A percentile compares a stretch with the other conserved stretches of the same genome.
Conservation (phyloP, 1,140 invertebrate genomes). For the Oscheius sp. region DNA sequence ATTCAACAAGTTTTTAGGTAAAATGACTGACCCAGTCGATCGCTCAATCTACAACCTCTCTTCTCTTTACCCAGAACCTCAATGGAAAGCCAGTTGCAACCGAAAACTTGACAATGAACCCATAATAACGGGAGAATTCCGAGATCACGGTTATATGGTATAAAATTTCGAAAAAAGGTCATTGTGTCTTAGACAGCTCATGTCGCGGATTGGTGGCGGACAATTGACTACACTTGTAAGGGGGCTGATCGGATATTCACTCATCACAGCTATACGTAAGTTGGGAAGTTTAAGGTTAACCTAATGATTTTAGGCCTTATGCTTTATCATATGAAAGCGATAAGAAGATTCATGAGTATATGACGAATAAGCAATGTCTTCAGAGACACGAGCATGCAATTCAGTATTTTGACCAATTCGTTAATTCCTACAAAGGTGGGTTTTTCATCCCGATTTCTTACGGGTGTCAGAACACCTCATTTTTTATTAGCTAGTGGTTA, state of each 20-base stretch:
- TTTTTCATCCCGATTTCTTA: too few species aligned
- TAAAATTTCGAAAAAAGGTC: too few species aligned
- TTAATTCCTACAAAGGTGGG: conserved; percentile 12
- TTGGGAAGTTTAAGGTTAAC: too few species aligned
- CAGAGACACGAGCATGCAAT: not conserved
- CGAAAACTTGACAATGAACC: not conserved
- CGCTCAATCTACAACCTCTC: not conserved
- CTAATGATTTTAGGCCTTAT: not conserved
- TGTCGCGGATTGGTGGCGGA: too few species aligned
- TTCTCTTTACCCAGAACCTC: not conserved
- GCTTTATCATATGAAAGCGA: not conserved
- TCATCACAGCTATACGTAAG: too few species aligned
- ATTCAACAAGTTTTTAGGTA: too few species aligned
- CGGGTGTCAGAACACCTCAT: too few species aligned
- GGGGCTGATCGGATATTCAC: too few species aligned
- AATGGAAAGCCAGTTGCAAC: not conserved
- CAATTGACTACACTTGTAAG: too few species aligned
- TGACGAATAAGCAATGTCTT: not conserved
- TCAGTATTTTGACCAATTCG: not conserved
- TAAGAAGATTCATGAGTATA: not conserved
- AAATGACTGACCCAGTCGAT: not conserved
- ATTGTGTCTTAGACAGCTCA: too few species aligned
- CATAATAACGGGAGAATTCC: not conserved
- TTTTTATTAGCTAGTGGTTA: too few species aligned
- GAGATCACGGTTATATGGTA: not conserved